Evolutionary conservation across 2,113 vertebrate species (phyloP), one percentile per base, ranked within the genome.

Genomic region (Ophiodon elongatus): DNA sequence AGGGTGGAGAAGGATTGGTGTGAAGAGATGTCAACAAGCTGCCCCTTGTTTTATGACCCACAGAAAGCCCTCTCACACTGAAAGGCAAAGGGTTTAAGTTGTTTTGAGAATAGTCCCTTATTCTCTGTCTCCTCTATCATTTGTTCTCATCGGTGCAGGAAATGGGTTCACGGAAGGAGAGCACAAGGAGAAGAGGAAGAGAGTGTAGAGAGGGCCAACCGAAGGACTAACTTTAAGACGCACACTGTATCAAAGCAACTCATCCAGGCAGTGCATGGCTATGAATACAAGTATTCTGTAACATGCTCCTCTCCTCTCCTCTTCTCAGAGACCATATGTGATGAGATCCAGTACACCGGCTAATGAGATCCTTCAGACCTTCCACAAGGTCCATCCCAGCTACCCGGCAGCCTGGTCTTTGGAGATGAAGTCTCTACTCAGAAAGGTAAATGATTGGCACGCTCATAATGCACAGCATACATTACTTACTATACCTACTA

Each of bases 341-440:
- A 98, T 99, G 92, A 96, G 96, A 80, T 96, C 97, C 90, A 97
- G 81, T 45, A 96, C 93, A 2, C 93, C 97, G 8, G 57, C 96
- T n/a, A 91, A 93, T 17, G 98, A 99, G 78, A 97, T 99, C 3
- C 94, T 96, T 6, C 96, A 95, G n/a, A 89, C 96, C 73, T 96
- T 98, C 83, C 94, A 84, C 93, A 99, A 96, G 0, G 95, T 96
- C 0, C 90, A 93, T 1, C 97, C 98, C 67, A 95, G 91, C 83
- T 99, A 96, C 88, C 97, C 98, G 1, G 94, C 95, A 1, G 90
- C 96, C 0, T 99, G 98, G 98, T 97, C 97, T 35, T 62, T 91
- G 2, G 96, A 94, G 76, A 97, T 98, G 94, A 97, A 97, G 91
- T 94, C 94, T 0, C 96, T 99, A 14, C 91, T 99, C 85, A 94